Conservation (phyloP, 2,797 vertebrate species). For the Esox lucius region DNA sequence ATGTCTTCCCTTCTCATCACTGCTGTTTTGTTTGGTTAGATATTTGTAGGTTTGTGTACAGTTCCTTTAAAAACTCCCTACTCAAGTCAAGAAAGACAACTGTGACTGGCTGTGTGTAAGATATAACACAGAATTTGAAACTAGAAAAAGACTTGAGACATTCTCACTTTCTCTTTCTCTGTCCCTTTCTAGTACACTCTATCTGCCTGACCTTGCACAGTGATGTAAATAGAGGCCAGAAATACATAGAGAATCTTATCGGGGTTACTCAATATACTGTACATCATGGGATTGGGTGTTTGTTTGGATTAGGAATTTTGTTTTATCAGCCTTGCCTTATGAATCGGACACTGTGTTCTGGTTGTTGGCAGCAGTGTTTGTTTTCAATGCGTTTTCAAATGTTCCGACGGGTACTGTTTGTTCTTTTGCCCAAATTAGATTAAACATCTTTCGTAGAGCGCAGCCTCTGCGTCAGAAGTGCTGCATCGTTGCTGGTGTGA, state of each 20-base stretch:
- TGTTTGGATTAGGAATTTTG: slow-evolving; percentile 34
- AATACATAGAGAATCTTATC: not conserved
- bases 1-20: not conserved
- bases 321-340: slow-evolving; percentile 33
- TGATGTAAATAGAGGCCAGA: slow-evolving; percentile 13
- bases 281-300: not conserved
- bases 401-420: slow-evolving; percentile 51
- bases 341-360: slow-evolving; percentile 36
- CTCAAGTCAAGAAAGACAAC: not conserved
- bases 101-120: not conserved
- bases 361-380: slow-evolving; percentile 42
- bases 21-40: not conserved
- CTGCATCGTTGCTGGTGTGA: slow-evolving; percentile 22
- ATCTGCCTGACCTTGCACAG: not conserved
- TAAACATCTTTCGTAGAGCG: slow-evolving; percentile 35
- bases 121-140: not conserved
- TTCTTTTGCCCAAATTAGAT: slow-evolving; percentile 53
- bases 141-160: not conserved
- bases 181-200: not conserved
- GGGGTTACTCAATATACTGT: not conserved
- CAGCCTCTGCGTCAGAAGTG: slow-evolving; percentile 41
- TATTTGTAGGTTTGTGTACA: not conserved
- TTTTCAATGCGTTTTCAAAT: slow-evolving; percentile 42
- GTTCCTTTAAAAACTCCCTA: not conserved
- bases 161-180: not conserved